These are phyloP conservation scores for Orestias chungarensis DNA, from an alignment of 2,797 vertebrate genomes.

Conservation along the genomic window DNA sequence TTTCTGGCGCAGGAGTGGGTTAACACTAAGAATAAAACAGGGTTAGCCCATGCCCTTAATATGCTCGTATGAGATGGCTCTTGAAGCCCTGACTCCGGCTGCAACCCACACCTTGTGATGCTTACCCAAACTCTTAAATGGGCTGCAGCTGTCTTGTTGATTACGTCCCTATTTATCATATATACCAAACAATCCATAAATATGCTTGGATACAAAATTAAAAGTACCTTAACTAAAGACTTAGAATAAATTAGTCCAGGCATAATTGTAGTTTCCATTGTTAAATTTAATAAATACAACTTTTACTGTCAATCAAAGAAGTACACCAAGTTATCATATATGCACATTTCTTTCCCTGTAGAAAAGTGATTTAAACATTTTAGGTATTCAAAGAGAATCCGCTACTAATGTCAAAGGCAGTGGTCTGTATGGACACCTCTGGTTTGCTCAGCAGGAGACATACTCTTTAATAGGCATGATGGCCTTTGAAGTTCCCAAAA, in stretches of 20 bases:
- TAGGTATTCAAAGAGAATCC: slow-evolving; percentile 22
- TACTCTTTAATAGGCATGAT: slow-evolving; percentile 54
- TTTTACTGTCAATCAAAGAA: background rate
- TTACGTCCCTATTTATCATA: background rate
- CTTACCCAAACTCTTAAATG: background rate
- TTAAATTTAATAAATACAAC: background rate
- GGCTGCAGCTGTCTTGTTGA: background rate
- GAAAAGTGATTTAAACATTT: slow-evolving; percentile 33
- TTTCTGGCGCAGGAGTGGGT: background rate
- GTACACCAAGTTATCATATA: background rate
- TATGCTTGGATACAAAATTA: background rate
- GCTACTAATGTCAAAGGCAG: slow-evolving; percentile 44
- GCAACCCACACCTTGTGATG: background rate
- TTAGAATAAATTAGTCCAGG: too few species aligned
- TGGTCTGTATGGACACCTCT: slow-evolving; percentile 46
- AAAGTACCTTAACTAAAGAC: too few species aligned
- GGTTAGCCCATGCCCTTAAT: background rate
- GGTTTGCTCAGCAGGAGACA: slow-evolving; percentile 51
- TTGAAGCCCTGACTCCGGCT: background rate
- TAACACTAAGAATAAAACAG: background rate
- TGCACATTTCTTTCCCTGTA: slow-evolving; percentile 11
- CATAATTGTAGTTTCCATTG: too few species aligned
- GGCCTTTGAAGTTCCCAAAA: slow-evolving; percentile 63
- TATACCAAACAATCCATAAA: background rate
- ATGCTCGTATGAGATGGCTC: background rate